Base-by-base conservation (phyloP, 2,888 invertebrate genomes). In the Lapara coniferarum region DNA sequence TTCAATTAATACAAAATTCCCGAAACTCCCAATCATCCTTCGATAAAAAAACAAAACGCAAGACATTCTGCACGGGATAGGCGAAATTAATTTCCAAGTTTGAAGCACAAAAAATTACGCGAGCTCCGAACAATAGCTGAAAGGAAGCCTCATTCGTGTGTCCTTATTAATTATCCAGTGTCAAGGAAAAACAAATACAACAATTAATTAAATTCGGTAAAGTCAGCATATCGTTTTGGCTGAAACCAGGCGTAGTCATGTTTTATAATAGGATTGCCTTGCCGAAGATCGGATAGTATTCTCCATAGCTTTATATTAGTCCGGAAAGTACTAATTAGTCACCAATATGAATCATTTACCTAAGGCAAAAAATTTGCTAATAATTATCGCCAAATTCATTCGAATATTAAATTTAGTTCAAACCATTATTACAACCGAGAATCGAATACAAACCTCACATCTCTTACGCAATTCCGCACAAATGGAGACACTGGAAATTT, bases 11-110 rank as follows among this genome's bases (percentile, higher is more conserved):
- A 37, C 5, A 37, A 37, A 37, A 37, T 37, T 37, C 37, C 37
- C 37, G 8, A 37, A 37, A 37, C 37, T 37, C 37, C 37, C 37
- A 37, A 51, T 51, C 51, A 2, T 8, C 46, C 46, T 51, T 51
- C 10, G 13, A 51, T 51, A 51, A 51, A 51, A 51, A 51, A 51
- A 51, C 51, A 13, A 37, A 37, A 37, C 37, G 37, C 7, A 37
- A 37, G 37, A 37, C 37, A 85, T 83, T 87, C 90, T 91, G 92
- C 84, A 82, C 82, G 79, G 85, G 91, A 92, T 89, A 84, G 87
- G 79, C 77, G 79, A 83, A 85, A 86, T 85, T 86, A 89, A 90
- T 92, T 59, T 91, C 89, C 87, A 89, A 87, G 85, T 82, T 66
- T 53, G n/a, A 25, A 25, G 30, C 25, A 67, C 53, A 56, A 67